Percentiles rank a stretch among this genome's conserved stretches.
These are phyloP conservation scores for Cydia splendana DNA, from an alignment of 1,140 invertebrate genomes.

Conservation along the genomic window DNA sequence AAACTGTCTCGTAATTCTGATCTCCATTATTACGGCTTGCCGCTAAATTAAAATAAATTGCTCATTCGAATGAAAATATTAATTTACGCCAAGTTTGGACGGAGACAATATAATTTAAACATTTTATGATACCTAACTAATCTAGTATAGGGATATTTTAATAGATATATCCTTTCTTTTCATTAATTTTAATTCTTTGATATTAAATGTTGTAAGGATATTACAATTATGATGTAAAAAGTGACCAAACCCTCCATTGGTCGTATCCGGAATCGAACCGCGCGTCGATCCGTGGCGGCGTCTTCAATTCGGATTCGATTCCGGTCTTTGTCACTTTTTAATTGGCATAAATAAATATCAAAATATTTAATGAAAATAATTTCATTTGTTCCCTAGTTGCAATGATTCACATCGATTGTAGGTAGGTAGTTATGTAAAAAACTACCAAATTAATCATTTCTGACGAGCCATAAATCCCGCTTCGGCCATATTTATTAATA, in stretches of 20 bases:
- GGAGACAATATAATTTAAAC: not conserved
- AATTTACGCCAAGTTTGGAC: not conserved
- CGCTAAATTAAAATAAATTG: constrained; percentile 9
- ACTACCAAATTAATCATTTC: not conserved
- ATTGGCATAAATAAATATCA: no score
- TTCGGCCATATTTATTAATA: constrained; percentile 1
- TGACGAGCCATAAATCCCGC: not conserved
- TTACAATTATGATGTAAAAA: no score
- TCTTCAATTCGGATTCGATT: no score
- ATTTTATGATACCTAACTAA: not conserved
- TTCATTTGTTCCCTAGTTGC: no score
- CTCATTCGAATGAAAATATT: constrained; percentile 1
- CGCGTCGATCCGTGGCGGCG: no score
- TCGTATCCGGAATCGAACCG: no score
- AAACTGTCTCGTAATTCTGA: not conserved
- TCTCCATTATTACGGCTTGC: not conserved
- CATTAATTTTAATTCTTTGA: no score
- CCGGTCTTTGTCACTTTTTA: no score
- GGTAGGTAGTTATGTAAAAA: not conserved
- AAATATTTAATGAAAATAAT: no score
- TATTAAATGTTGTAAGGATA: no score
- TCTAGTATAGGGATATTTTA: not conserved
- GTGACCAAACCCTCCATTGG: no score
- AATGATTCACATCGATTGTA: no score
- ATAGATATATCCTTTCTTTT: not conserved